Base-by-base conservation (phyloP, 2,888 invertebrate species). In the Synanthedon andrenaeformis region DNA sequence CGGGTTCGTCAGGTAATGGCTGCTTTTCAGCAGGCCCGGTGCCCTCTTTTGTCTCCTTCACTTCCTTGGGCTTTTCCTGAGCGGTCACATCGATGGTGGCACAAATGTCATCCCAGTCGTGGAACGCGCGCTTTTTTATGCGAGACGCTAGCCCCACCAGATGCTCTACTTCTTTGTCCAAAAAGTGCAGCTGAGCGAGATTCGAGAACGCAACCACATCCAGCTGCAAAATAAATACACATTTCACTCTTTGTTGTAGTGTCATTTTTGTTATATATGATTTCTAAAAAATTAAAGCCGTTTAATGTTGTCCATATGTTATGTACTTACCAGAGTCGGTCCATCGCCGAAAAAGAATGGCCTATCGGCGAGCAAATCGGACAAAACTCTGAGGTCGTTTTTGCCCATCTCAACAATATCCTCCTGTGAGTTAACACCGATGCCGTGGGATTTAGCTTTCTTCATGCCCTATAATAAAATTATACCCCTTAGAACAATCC, bases 311-410 rank as follows among this genome's bases (percentile, higher is more conserved):
- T 45, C 5, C 6, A 14, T 45, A 12, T 14, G 14, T 45, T 12
- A 51, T 14, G 13, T 57, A 83, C 92, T 92, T 82, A 96, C 96
- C 74, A 93, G 91, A 64, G 96, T 95, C 41, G 97, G 97, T 74
- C 96, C 96, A 76, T 97, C 96, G 53, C 98, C 98, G 74, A 97
- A 97, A 91, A 98, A 96, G 91, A 95, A 98, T 42, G 95, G 95
- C 82, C 96, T 96, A 76, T 96, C 95, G 55, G 94, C 94, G 58
- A 98, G 90, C 88, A 95, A 92, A 68, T 96, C 94, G 57, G 96
- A 96, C 53, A 98, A 91, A 52, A 96, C 96, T 76, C 94, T 93
- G 63, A 98, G 89, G 82, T 98, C 98, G 67, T 94, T 92, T 81
- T 94, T 93, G 60, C 97, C 98, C 66, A 97, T 94, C 78, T 95